These are phyloP conservation scores for Eurytoma californica DNA, from an alignment of 2,888 invertebrate species.

Conservation along the genomic window DNA sequence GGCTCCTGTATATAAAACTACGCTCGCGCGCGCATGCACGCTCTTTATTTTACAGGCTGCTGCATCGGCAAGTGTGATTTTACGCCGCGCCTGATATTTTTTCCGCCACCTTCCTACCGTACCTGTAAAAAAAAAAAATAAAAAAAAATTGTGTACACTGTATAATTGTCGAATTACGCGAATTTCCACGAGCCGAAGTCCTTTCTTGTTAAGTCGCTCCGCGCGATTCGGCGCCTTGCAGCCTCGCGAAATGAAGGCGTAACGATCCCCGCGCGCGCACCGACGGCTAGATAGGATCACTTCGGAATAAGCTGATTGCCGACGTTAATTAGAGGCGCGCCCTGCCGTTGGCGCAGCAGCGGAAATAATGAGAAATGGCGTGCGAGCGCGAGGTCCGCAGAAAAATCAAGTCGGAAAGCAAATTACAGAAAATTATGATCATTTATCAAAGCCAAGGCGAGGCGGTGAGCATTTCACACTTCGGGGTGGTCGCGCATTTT, in stretches of 20 bases:
- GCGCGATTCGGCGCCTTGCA: background rate
- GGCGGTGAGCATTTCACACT: slow-evolving; percentile 20
- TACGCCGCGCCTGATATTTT: background rate
- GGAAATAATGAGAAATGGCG: slow-evolving; percentile 1
- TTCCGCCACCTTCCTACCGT: no score
- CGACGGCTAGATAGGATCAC: background rate
- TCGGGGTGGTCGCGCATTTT: slow-evolving; percentile 38
- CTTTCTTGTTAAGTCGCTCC: background rate
- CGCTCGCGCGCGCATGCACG: background rate
- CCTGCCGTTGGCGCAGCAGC: background rate
- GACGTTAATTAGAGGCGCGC: background rate
- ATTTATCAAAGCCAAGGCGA: slow-evolving; percentile 22
- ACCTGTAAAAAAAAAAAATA: no score
- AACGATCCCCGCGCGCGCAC: background rate
- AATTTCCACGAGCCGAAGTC: background rate
- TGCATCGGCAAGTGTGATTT: slow-evolving; percentile 36
- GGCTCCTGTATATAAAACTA: background rate
- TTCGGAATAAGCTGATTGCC: background rate
- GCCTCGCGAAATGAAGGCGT: no score
- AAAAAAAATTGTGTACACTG: no score
- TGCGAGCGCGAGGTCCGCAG: background rate
- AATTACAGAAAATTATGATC: slow-evolving; percentile 28
- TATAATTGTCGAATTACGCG: background rate
- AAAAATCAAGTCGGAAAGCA: slow-evolving; percentile 5
- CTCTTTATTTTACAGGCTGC: slow-evolving; percentile 34